phyloP scores from a whole-genome alignment of 1,140 invertebrate genomes.

The Tribolium castaneum region DNA sequence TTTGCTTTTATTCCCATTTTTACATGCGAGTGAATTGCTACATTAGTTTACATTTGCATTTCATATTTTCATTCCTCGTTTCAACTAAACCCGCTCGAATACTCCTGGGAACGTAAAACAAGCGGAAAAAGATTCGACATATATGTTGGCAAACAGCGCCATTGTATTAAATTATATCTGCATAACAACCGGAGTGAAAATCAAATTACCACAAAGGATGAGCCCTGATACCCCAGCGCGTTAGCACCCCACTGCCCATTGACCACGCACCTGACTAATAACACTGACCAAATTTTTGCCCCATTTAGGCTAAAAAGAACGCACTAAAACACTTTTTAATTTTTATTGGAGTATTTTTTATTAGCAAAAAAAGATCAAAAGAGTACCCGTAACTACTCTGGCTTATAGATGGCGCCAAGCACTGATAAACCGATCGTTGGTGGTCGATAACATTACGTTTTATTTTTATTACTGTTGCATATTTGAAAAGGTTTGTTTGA shows the following conservation, averaged over 20 bases:
- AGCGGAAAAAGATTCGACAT: slow-evolving; percentile 48
- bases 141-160: slow-evolving; percentile 39
- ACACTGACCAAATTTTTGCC: no score
- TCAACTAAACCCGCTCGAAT: slow-evolving; percentile 29
- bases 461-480: background rate
- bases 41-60: slow-evolving; percentile 48
- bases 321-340: background rate
- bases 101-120: slow-evolving; percentile 41
- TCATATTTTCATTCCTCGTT: slow-evolving; percentile 43
- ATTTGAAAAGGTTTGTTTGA: background rate
- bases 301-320: background rate
- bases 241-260: background rate
- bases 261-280: background rate
- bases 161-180: slow-evolving; percentile 43
- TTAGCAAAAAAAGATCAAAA: no score
- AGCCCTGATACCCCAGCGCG: background rate
- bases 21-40: slow-evolving; percentile 43
- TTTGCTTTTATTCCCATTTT: slow-evolving; percentile 36
- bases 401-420: no score
- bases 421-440: no score
- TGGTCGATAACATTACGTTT: background rate
- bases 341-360: no score
- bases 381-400: no score
- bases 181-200: slow-evolving; percentile 30
- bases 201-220: slow-evolving; percentile 38